These are phyloP conservation scores for Epistrophella euchroma DNA, from an alignment of 2,888 invertebrate genomes.

Conservation along the genomic window DNA sequence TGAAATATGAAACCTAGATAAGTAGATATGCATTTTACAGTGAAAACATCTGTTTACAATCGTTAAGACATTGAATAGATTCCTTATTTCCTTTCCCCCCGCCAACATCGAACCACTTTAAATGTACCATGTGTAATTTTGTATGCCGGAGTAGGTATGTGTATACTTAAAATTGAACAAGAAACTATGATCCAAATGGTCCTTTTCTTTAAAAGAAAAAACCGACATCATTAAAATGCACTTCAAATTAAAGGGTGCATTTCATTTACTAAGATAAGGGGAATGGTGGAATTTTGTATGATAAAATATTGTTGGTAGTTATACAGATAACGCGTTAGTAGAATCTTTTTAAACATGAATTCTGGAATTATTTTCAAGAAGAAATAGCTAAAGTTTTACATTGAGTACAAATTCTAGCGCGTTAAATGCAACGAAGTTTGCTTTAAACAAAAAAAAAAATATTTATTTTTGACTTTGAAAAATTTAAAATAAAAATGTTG, in stretches of 20 bases:
- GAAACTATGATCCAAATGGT: background rate
- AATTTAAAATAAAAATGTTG: background rate
- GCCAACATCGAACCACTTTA: background rate
- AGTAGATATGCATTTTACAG: background rate
- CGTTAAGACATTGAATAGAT: background rate
- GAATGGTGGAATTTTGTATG: background rate
- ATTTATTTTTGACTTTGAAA: background rate
- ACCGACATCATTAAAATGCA: background rate
- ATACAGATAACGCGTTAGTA: background rate
- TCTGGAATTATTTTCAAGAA: background rate
- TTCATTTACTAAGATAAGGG: background rate
- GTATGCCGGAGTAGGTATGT: background rate
- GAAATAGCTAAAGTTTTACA: background rate
- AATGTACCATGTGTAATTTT: background rate
- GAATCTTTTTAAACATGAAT: background rate
- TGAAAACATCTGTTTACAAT: background rate
- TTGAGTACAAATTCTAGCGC: background rate
- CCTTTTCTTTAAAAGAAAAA: background rate
- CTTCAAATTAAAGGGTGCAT: conserved; percentile 1
- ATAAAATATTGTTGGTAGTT: background rate
- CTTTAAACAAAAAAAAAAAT: too few species aligned
- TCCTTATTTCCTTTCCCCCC: background rate
- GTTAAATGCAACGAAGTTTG: too few species aligned
- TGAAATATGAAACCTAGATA: background rate
- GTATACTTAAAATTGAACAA: background rate